Evolutionary conservation across 2,797 vertebrate genomes (phyloP).

Genomic region (Poecilia gillii): DNA sequence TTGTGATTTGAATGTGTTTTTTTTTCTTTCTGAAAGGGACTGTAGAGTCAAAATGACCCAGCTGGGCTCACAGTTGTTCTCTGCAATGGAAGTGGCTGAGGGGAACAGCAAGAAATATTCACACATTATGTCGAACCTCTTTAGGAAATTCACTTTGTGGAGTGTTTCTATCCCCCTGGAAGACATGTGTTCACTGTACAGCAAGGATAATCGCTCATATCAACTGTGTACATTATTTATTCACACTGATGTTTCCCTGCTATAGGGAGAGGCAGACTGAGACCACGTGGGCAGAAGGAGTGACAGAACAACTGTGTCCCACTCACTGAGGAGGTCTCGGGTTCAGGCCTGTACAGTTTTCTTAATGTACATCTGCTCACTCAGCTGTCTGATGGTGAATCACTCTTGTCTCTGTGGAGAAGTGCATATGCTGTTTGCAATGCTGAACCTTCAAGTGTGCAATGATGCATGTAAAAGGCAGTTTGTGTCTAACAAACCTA

Average conservation of each 20-base stretch:
- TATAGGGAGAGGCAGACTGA: not conserved
- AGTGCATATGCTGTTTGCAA: slow-evolving; percentile 4
- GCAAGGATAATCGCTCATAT: not conserved
- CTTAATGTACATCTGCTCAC: slow-evolving; percentile 5
- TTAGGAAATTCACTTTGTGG: not conserved
- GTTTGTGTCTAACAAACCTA: not conserved
- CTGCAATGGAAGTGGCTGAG: not conserved
- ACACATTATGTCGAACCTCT: not conserved
- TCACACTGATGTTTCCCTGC: not conserved
- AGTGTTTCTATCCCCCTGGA: not conserved
- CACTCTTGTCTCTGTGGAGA: slow-evolving; percentile 5
- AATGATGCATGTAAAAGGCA: slow-evolving; percentile 5
- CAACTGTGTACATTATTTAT: not conserved
- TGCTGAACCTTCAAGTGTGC: slow-evolving; percentile 4
- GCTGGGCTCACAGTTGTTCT: not conserved
- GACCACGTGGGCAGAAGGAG: not conserved
- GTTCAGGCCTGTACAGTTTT: not conserved
- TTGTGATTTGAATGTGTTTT: not conserved
- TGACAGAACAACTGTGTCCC: slow-evolving; percentile 2
- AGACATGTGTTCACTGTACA: not conserved
- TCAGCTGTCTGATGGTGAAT: slow-evolving; percentile 7
- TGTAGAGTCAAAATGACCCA: not conserved
- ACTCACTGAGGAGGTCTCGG: not conserved
- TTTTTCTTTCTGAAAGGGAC: not conserved
- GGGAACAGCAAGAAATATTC: not conserved